Base-by-base conservation (phyloP, 1,140 invertebrate genomes). In the Ceratina calcarata region DNA sequence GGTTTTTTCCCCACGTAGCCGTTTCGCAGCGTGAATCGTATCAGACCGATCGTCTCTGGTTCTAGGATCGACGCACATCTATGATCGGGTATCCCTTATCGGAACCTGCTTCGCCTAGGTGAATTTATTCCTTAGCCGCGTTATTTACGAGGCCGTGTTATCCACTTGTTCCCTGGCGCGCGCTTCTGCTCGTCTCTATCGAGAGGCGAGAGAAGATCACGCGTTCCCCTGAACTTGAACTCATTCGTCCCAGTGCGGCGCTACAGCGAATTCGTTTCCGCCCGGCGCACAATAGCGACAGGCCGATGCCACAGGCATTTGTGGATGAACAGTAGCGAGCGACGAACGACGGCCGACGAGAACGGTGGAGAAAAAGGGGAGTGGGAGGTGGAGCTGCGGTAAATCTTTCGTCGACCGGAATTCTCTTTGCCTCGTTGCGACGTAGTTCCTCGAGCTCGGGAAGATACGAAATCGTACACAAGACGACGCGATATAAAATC, bases 181-280 rank as follows among this genome's bases (percentile, higher is more conserved):
- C 55, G 49, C 18, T n/a, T n/a, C n/a, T n/a, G 37, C 37, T 49
- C 77, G 67, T 85, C 82, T 85, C 73, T 73, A 84, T 85, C 73
- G 24, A 32, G 13, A 27, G 16, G 67, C 20, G 66, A 61, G 57
- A 76, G 49, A 10, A 58, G 70, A 86, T 75, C 57, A 53, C 69
- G 74, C 73, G 84, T 67, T 86, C 84, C 82, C 85, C 32, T 88
- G 87, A 90, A 89, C 88, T 90, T 90, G 87, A 89, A 89, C 81
- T 79, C 82, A 62, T 71, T 78, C 75, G 27, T 4, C 32, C 27
- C 12, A 6, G 20, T 32, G 69, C 66, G 53, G 55, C 53, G 45
- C 37, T 18, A n/a, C 16, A 51, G 55, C 22, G 81, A 83, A 84
- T 84, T 84, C 61, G 61, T 71, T 62, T 70, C 61, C 58, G 76